Evolutionary conservation across 2,113 vertebrate genomes (phyloP), one percentile per base, ranked within the genome.

Genomic region (Nothobranchius kuhntae): DNA sequence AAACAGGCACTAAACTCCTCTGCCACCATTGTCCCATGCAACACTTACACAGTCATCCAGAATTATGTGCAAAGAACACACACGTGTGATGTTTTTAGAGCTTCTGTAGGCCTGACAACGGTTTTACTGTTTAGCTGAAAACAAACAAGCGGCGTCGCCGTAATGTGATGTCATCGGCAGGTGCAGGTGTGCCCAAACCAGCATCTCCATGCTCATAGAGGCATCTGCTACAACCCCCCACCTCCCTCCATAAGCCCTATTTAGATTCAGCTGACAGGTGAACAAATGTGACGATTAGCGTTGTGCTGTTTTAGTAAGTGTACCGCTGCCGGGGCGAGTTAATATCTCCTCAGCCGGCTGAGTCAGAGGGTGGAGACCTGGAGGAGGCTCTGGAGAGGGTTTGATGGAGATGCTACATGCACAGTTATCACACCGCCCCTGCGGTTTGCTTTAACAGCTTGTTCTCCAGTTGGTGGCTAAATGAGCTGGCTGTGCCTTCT

Each of bases 241-340:
- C 38, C 38, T 7, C 38, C 38, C 9, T 83, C 68, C 48, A 47
- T 50, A 68, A 79, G 70, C 63, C 72, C 66, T 80, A 73, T 87
- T 91, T 81, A 87, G 74, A 90, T 89, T 86, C 79, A 30, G 86
- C 90, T 91, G 90, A 93, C 84, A 74, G 57, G 59, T 51, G 51
- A 78, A 83, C 80, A 87, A 82, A 88, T 76, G 15, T 68, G 59
- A 89, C 80, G 89, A 90, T 91, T 91, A 92, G 81, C 71, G 64
- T 17, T 85, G 78, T 81, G 71, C 77, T 77, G 71, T 83, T 87
- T 84, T 77, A 82, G 73, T 84, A 75, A 80, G 64, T 70, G 50
- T 53, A 61, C 68, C 65, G 71, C 65, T 50, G 64, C 61, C 61
- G 52, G 48, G 55, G 62, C 15, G 53, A 67, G 61, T 77, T 83